Evolutionary conservation across 1,140 invertebrate genomes (phyloP), one percentile per base, ranked within the genome.

Genomic region (Cydia strobilella): DNA sequence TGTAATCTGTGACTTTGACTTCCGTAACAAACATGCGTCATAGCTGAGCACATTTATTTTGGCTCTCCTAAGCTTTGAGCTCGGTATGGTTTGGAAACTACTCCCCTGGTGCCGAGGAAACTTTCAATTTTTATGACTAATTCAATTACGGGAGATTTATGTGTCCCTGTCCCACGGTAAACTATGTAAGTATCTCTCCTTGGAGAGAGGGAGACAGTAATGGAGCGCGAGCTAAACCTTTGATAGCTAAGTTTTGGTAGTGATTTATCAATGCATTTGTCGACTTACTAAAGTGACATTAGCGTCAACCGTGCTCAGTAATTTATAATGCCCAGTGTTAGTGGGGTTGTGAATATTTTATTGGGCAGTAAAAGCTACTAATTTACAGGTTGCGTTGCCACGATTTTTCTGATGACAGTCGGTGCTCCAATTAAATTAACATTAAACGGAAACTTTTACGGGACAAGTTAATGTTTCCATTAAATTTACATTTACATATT

Each of bases 91-190:
- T 59, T 23, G 54, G 10, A 23, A 84, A 86, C 84, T 86, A 82
- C 79, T 80, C 84, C 84, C 83, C 83, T 83, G 84, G 82, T 79
- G 88, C 82, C 84, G 84, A 82, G 72, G 80, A 90, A 90, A 91
- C 89, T 92, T 92, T 90, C 89, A 91, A 91, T 92, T 92, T 93
- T 92, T 93, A 93, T 91, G 88, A 93, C 86, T 91, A 91, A 93
- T 90, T 91, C 85, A 93, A 91, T 91, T 91, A 91, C 81, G 80
- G 65, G 75, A 86, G 86, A 91, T 91, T 90, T 90, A 90, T 91
- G 79, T 73, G 77, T 85, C 86, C 83, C 83, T 86, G 79, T 85
- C 81, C 77, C 81, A 83, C 82, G 71, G 80, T 76, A 81, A 87
- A 80, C 74, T 80, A 54, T 20, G 66, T 78, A 69, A 69, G 65